phyloP scores from a whole-genome alignment of 2,888 invertebrate species.

The Drepana falcataria region DNA sequence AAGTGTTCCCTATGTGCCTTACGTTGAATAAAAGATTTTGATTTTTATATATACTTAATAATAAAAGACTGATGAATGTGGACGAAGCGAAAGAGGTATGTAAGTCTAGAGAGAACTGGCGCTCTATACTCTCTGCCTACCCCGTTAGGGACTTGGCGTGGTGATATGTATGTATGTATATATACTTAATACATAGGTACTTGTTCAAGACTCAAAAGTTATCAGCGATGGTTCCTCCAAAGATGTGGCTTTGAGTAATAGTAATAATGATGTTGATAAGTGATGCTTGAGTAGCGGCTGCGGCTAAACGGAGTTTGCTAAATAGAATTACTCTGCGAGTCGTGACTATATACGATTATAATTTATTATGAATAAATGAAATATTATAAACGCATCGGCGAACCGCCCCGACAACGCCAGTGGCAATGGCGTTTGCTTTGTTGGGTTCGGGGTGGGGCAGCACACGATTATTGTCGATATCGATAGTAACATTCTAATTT shows the following conservation, averaged over 20 bases:
- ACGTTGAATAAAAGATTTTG: too few relatives aligned
- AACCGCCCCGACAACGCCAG: constrained; percentile 73
- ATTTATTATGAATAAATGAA: constrained; percentile 79
- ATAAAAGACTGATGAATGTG: too few relatives aligned
- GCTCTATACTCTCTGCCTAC: too few relatives aligned
- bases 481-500: constrained; percentile 11
- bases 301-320: constrained; percentile 15
- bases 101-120: too few relatives aligned
- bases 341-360: constrained; percentile 62
- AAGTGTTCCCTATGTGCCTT: too few relatives aligned
- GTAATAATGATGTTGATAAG: constrained; percentile 9
- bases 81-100: too few relatives aligned
- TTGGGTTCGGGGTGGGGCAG: constrained; percentile 44
- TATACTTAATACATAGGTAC: too few relatives aligned
- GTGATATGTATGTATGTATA: too few relatives aligned
- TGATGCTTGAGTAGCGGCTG: constrained; percentile 13
- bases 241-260: not conserved
- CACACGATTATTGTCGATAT: constrained; percentile 18
- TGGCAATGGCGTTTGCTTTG: constrained; percentile 78
- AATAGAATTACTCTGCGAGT: constrained; percentile 49
- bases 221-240: too few relatives aligned
- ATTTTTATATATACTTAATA: too few relatives aligned
- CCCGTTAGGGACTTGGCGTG: too few relatives aligned
- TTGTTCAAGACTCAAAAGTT: too few relatives aligned
- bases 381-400: constrained; percentile 79